Conservation (phyloP, 2,888 invertebrate species). For the Luperina nickerlii region DNA sequence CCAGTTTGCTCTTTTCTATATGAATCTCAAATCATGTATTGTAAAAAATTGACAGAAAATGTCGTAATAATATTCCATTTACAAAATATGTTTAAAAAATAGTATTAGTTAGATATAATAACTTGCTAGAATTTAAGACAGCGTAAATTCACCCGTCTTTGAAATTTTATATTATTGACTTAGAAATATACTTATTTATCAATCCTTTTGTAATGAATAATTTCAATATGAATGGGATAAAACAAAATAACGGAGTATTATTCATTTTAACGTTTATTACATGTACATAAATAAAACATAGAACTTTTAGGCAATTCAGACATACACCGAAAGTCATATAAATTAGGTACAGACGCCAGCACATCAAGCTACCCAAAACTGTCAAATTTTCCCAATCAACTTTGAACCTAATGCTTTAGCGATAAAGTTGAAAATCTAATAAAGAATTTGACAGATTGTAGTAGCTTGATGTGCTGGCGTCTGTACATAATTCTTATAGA, state of each 20-base stretch:
- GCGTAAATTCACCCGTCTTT: constrained; percentile 90
- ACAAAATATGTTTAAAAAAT: constrained; percentile 86
- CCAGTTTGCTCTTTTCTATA: constrained; percentile 56
- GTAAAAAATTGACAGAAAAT: constrained; percentile 63
- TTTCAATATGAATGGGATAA: constrained; percentile 88
- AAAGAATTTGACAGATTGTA: too few relatives aligned
- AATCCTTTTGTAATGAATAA: constrained; percentile 87
- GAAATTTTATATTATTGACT: constrained; percentile 90
- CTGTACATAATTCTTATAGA: constrained; percentile 31
- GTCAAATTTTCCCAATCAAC: too few relatives aligned
- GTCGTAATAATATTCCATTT: constrained; percentile 87
- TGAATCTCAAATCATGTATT: constrained; percentile 45
- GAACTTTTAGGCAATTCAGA: constrained; percentile 67
- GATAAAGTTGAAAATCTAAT: too few relatives aligned
- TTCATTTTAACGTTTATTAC: constrained; percentile 80
- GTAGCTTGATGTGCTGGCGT: too few relatives aligned
- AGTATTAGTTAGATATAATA: constrained; percentile 80
- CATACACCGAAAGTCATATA: constrained; percentile 45
- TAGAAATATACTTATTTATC: constrained; percentile 91
- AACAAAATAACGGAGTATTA: constrained; percentile 75
- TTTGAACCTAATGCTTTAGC: too few relatives aligned
- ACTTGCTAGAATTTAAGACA: constrained; percentile 85
- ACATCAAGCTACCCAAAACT: too few relatives aligned
- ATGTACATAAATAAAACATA: constrained; percentile 70
- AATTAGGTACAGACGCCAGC: constrained; percentile 9